Conservation (phyloP, 2,113 vertebrate genomes). For the Carollia perspicillata region DNA sequence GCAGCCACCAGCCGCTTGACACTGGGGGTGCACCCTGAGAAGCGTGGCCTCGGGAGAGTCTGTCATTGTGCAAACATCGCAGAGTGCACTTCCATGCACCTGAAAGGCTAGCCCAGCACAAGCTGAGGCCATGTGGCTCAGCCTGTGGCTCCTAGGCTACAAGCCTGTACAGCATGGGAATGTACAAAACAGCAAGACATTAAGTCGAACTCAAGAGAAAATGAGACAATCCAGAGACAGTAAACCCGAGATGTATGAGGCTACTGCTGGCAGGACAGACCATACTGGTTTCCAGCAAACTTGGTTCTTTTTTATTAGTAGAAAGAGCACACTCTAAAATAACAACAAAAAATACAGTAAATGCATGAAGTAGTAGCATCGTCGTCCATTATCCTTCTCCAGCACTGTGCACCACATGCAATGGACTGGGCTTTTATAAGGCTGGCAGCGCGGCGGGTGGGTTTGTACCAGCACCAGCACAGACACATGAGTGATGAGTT, state of each 20-base stretch:
- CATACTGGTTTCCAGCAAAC: neutral
- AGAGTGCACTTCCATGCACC: neutral
- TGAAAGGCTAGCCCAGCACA: neutral
- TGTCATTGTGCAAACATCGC: neutral
- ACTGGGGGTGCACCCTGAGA: neutral
- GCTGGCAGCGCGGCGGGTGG: neutral
- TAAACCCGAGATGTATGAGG: neutral
- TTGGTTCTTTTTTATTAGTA: neutral
- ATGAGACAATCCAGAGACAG: neutral
- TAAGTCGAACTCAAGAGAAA: neutral
- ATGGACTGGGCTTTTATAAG: neutral
- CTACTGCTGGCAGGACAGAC: too few species aligned
- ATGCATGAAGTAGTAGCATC: neutral
- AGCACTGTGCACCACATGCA: neutral
- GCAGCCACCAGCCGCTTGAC: neutral
- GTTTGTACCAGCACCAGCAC: neutral
- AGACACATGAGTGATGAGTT: neutral
- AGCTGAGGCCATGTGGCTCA: neutral
- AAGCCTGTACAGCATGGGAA: neutral
- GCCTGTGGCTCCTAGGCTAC: neutral
- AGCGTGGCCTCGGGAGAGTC: neutral
- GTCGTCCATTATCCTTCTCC: neutral
- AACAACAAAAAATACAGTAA: neutral
- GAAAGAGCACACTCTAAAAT: neutral
- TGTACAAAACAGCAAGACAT: neutral